These are phyloP conservation scores for Chironomus striatipennis DNA, from an alignment of 1,140 invertebrate genomes.

Conservation along the genomic window DNA sequence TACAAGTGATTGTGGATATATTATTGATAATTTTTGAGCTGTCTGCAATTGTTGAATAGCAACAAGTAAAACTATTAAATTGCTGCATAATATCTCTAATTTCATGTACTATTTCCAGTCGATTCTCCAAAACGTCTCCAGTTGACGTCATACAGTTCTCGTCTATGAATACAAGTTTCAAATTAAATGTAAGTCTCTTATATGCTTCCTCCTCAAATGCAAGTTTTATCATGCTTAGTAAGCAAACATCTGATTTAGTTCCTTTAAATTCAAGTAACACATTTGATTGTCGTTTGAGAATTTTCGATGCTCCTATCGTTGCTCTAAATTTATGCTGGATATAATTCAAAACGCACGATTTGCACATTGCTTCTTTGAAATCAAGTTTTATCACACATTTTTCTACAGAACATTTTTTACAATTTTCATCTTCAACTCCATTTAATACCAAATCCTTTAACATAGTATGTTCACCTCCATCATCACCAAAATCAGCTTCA, in stretches of 20 bases:
- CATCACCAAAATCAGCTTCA: conserved; percentile 38
- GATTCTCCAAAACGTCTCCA: not conserved
- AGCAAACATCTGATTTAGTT: conserved; percentile 31
- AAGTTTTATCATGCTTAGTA: conserved; percentile 36
- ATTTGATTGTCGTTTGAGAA: conserved; percentile 32
- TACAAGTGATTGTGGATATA: not conserved
- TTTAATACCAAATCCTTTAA: conserved; percentile 11
- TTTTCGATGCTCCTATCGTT: conserved; percentile 34
- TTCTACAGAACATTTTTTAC: conserved; percentile 32
- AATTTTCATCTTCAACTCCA: conserved; percentile 25
- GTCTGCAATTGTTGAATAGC: not conserved
- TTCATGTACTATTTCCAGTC: not conserved
- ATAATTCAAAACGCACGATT: conserved; percentile 32
- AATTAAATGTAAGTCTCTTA: conserved; percentile 34
- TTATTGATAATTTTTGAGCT: not conserved
- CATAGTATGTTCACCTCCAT: conserved; percentile 35
- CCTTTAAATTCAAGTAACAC: conserved; percentile 35
- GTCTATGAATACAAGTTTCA: conserved; percentile 34
- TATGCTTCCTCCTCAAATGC: conserved; percentile 35
- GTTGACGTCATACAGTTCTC: conserved; percentile 34
- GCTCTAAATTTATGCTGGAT: conserved; percentile 38
- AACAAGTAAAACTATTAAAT: not conserved
- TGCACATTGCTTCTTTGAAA: conserved; percentile 33
- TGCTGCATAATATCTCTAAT: not conserved
- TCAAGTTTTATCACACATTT: conserved; percentile 32